Percentiles rank a stretch among this genome's conserved stretches.
These are phyloP conservation scores for Drosophila neotestacea DNA, from an alignment of 2,888 invertebrate genomes.

Conservation along the genomic window DNA sequence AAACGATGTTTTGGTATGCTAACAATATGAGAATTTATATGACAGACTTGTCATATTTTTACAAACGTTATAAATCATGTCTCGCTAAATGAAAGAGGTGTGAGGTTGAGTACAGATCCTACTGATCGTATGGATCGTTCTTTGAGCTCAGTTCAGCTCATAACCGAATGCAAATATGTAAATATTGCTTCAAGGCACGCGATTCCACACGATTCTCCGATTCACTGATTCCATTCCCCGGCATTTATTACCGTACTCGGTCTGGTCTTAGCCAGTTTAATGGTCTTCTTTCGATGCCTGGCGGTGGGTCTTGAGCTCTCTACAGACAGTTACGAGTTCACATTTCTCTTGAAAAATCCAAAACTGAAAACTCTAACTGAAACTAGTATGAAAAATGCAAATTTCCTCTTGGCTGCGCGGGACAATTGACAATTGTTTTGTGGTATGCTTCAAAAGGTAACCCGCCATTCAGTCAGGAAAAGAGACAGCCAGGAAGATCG, in stretches of 20 bases:
- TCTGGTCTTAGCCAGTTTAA: conserved; percentile 59
- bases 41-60: conserved; percentile 81
- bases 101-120: conserved; percentile 46
- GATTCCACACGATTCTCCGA: conserved; percentile 51
- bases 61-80: conserved; percentile 79
- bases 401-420: conserved; percentile 41
- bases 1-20: conserved; percentile 56
- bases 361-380: conserved; percentile 13
- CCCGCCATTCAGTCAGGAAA: conserved; percentile 35
- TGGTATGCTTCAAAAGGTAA: conserved; percentile 64
- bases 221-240: conserved; percentile 30
- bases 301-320: conserved; percentile 64
- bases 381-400: conserved; percentile 73
- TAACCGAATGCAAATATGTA: conserved; percentile 63
- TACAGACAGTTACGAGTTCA: conserved; percentile 2
- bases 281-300: conserved; percentile 58
- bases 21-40: conserved; percentile 81
- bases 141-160: conserved; percentile 19
- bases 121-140: neutral
- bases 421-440: conserved; percentile 57
- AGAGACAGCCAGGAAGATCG: conserved; percentile 15
- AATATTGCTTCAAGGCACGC: conserved; percentile 74
- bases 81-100: conserved; percentile 52
- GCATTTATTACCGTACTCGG: conserved; percentile 47
- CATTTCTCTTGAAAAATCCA: conserved; percentile 23